These are phyloP conservation scores for Taeniopygia guttata DNA, from an alignment of 2,797 vertebrate species.

Conservation along the genomic window DNA sequence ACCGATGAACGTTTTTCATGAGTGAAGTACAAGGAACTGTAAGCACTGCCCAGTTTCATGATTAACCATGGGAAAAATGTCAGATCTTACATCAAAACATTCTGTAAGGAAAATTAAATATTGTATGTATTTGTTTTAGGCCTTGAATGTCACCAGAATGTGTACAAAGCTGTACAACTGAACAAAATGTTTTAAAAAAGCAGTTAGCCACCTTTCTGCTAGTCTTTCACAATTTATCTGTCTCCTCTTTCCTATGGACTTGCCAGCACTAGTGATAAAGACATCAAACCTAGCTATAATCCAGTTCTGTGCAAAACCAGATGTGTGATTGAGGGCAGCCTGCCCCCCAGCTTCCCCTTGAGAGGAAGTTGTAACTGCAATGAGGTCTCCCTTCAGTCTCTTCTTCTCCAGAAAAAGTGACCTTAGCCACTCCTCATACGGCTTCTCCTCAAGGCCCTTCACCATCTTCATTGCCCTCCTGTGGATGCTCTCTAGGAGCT, in stretches of 20 bases:
- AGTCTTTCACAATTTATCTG: slow-evolving; percentile 26
- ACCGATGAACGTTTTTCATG: not conserved
- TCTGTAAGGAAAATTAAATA: slow-evolving; percentile 21
- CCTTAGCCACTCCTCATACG: not conserved
- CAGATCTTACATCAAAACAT: slow-evolving; percentile 12
- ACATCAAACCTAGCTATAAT: slow-evolving; percentile 2
- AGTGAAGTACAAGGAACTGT: slow-evolving; percentile 6
- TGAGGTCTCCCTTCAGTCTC: not conserved
- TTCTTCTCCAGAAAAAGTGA: not conserved
- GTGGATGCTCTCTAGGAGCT: not conserved
- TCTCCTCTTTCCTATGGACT: not conserved
- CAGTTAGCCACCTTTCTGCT: not conserved
- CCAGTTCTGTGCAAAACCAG: not conserved
- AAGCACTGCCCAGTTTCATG: slow-evolving; percentile 17
- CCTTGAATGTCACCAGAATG: not conserved
- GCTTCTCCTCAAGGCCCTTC: not conserved
- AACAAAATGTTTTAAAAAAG: not conserved
- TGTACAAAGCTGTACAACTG: not conserved
- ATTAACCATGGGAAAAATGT: slow-evolving; percentile 45
- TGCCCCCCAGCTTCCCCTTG: rapidly evolving
- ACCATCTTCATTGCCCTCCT: not conserved
- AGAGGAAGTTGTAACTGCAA: not conserved
- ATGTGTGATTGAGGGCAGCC: not conserved
- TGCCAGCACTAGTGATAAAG: slow-evolving; percentile 1
- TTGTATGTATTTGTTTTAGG: not conserved